Base-by-base conservation (phyloP, 2,113 vertebrate species). In the Chiloscyllium plagiosum region DNA sequence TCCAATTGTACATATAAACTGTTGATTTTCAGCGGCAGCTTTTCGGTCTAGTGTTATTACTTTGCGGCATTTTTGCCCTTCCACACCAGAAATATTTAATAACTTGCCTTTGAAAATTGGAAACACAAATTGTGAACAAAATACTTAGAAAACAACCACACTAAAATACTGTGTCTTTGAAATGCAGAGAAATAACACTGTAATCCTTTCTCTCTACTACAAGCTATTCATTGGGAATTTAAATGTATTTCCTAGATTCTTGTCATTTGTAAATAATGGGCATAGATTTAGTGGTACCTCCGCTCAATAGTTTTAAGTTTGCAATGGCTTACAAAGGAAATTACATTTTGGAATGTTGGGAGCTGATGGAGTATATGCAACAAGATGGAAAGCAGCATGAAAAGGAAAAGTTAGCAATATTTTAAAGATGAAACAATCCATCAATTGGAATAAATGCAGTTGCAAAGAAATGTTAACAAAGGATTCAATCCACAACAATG, bases 1-100 rank as follows among this genome's bases (percentile, higher is more conserved):
- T 69, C 95, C 92, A 10, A 96, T 83, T 22, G 37, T 66, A 29
- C 96, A 96, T 83, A 96, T 95, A 33, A 85, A 95, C 33, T 95
- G 52, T 19, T 95, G 78, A 95, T 85, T 66, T 10, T 85, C 95
- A 26, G 1, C 12, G 0, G n/a, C 19, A n/a, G 52, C 20, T 66
- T 56, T 83, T 29, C 17, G 70, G 24, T 95, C 95, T 56, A 95
- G 56, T 37, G 78, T 2, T 95, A 66, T 42, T 3, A 95, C 22
- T 8, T 95, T 95, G 72, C 68, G 94, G 69, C 94, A 95, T 52
- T 95, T 95, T 47, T 70, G 94, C 3, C 6, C 19, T 61, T 95
- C 94, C 3, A 17, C 17, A 52, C 47, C 94, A 37, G 12, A 17
- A 66, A 66, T 0, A 26, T 2, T 95, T 52, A 26, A 8, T 12